These are phyloP conservation scores for Ladona fulva DNA, from an alignment of 1,140 invertebrate genomes.

Conservation along the genomic window DNA sequence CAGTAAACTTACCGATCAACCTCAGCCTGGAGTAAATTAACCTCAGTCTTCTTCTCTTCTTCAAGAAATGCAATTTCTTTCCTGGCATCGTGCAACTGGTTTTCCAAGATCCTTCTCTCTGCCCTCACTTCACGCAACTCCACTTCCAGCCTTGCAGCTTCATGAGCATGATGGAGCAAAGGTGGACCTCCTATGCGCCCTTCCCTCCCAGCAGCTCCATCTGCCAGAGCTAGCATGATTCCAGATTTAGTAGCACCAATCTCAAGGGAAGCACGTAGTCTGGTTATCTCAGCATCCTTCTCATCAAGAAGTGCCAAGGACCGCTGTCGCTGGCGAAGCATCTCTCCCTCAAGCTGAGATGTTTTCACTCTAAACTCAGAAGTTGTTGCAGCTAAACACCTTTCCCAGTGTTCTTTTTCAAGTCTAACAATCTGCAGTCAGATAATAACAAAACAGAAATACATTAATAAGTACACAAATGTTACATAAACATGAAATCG, in stretches of 20 bases:
- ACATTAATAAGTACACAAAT: too few species aligned
- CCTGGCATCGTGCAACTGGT: constrained; percentile 52
- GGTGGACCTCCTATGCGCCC: constrained; percentile 44
- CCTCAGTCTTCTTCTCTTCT: constrained; percentile 47
- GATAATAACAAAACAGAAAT: too few species aligned
- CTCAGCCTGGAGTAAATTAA: constrained; percentile 46
- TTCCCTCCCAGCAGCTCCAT: constrained; percentile 18
- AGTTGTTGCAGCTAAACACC: not conserved
- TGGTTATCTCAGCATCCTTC: not conserved
- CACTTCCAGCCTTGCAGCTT: constrained; percentile 68
- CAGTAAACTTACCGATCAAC: constrained; percentile 36
- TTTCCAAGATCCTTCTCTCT: constrained; percentile 61
- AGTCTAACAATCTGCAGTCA: not conserved
- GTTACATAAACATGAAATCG: too few species aligned
- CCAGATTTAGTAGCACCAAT: not conserved
- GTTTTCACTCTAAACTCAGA: not conserved
- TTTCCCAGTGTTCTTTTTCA: not conserved
- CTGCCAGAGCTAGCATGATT: not conserved
- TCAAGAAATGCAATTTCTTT: constrained; percentile 44
- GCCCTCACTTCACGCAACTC: constrained; percentile 64
- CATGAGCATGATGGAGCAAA: constrained; percentile 76
- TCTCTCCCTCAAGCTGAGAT: not conserved
- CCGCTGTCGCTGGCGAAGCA: not conserved
- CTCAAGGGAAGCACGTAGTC: not conserved
- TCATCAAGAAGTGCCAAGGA: not conserved